Evolutionary conservation across 2,888 invertebrate species (phyloP).

Genomic region (Drosophila glabriapex): DNA sequence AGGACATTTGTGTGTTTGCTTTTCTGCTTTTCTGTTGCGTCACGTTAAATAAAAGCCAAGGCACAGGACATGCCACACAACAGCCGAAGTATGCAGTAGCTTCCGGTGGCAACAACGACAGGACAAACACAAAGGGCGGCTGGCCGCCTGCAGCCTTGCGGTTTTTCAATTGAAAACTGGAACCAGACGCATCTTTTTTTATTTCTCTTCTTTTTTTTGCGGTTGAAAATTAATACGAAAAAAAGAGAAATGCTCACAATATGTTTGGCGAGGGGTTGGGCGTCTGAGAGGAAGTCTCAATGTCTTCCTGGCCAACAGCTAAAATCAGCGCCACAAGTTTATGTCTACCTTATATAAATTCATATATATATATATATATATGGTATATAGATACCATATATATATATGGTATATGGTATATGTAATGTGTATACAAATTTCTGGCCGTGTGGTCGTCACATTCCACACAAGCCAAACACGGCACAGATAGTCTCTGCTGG

Average conservation of each 20-base stretch:
- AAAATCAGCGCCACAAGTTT: constrained; percentile 10
- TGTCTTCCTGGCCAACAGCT: constrained; percentile 46
- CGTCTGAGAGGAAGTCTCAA: constrained; percentile 50
- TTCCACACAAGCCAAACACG: constrained; percentile 41
- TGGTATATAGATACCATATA: too few species aligned
- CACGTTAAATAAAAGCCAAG: constrained; percentile 79
- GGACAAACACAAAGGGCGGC: constrained; percentile 42
- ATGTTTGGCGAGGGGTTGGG: constrained; percentile 27
- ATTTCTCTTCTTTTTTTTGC: constrained; percentile 7
- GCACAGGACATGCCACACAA: constrained; percentile 59
- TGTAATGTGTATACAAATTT: constrained; percentile 1
- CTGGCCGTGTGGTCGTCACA: constrained; percentile 30
- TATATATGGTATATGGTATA: not conserved
- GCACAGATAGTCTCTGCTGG: constrained; percentile 49
- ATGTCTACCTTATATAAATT: not conserved
- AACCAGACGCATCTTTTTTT: constrained; percentile 13
- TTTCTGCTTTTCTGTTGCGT: constrained; percentile 72
- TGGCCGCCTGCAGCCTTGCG: constrained; percentile 64
- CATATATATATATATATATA: not conserved
- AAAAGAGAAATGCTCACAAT: constrained; percentile 23
- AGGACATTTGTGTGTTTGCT: constrained; percentile 66
- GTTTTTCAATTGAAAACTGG: constrained; percentile 75
- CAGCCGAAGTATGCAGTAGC: constrained; percentile 46
- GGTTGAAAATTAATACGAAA: constrained; percentile 69
- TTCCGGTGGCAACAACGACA: constrained; percentile 57